A percentile compares a stretch with the other conserved stretches of the same genome.
These are phyloP conservation scores for Helicoverpa zea DNA, from an alignment of 1,140 invertebrate species.

Conservation along the genomic window DNA sequence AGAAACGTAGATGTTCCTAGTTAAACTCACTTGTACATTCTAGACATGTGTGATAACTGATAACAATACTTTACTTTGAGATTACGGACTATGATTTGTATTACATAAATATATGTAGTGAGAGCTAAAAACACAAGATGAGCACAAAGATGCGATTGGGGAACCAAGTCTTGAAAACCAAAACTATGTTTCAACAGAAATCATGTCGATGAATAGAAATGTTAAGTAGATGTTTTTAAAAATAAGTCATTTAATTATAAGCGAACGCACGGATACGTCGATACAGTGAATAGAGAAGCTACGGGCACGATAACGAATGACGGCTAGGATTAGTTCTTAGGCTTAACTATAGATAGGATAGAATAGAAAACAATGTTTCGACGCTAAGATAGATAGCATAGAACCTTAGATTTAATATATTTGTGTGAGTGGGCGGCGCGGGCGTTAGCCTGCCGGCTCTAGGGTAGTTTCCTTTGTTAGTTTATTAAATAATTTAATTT, in stretches of 20 bases:
- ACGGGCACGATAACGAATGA: constrained; percentile 70
- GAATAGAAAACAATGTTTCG: constrained; percentile 83
- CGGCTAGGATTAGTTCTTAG: constrained; percentile 79
- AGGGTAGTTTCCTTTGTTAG: constrained; percentile 85
- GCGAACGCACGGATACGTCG: constrained; percentile 74
- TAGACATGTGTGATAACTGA: constrained; percentile 74
- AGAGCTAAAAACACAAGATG: constrained; percentile 52
- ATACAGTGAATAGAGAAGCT: constrained; percentile 72
- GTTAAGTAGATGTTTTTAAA: constrained; percentile 84
- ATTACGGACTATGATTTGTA: constrained; percentile 71
- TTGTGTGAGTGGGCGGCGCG: constrained; percentile 54
- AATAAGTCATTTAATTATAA: constrained; percentile 82
- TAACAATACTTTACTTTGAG: constrained; percentile 65
- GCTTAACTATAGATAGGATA: constrained; percentile 85
- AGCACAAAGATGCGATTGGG: constrained; percentile 80
- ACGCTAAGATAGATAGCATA: constrained; percentile 83
- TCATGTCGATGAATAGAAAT: constrained; percentile 79
- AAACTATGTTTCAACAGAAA: constrained; percentile 77
- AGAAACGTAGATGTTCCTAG: constrained; percentile 83
- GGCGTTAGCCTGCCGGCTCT: constrained; percentile 71
- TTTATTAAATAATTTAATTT: constrained; percentile 87
- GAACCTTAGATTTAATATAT: constrained; percentile 79
- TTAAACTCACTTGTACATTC: constrained; percentile 76
- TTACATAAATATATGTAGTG: constrained; percentile 56
- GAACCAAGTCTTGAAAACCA: constrained; percentile 80